Evolutionary conservation across 2,888 invertebrate genomes (phyloP), one percentile per base, ranked within the genome.

Genomic region (Thelaira solivaga): DNA sequence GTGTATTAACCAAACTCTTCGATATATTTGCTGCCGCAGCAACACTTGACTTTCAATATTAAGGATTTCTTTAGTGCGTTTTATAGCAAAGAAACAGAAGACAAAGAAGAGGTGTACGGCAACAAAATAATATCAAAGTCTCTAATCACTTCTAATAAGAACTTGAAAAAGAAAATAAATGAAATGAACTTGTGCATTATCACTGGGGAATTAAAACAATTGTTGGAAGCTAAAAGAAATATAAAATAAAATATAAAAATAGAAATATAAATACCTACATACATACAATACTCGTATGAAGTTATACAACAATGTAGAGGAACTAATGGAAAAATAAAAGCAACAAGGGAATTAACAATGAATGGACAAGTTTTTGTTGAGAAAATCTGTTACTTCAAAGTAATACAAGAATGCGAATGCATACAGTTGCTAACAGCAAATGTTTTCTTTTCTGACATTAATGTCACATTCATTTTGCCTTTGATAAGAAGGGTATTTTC

Each of bases 121-220:
- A 59, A 41, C 24, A n/a, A 68, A 78, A 71, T 65, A 77, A 45
- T 77, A 72, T 78, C 67, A 79, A 81, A 81, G 69, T 81, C 84
- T 85, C 86, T 87, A 87, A 87, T 87, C 87, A 85, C 86, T 86
- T 85, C 87, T 85, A 86, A 87, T 86, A 87, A 87, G 85, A 85
- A 84, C 83, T 83, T 86, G 39, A 85, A 86, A 86, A 86, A 86
- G 85, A 83, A 83, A 83, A 85, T 13, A 85, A 86, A 85, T 85
- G 85, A 86, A 87, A 51, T 39, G 86, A 87, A 87, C 86, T 87
- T 87, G 84, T 86, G 85, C 85, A 83, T 84, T 86, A 83, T 84
- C 85, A 83, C 83, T 82, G 83, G 85, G 84, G 83, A 85, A 83
- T 83, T 82, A 82, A 80, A 82, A 64, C 79, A 79, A 79, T 76